These are phyloP conservation scores for Netelia melanura DNA, from an alignment of 2,888 invertebrate genomes.

Conservation along the genomic window DNA sequence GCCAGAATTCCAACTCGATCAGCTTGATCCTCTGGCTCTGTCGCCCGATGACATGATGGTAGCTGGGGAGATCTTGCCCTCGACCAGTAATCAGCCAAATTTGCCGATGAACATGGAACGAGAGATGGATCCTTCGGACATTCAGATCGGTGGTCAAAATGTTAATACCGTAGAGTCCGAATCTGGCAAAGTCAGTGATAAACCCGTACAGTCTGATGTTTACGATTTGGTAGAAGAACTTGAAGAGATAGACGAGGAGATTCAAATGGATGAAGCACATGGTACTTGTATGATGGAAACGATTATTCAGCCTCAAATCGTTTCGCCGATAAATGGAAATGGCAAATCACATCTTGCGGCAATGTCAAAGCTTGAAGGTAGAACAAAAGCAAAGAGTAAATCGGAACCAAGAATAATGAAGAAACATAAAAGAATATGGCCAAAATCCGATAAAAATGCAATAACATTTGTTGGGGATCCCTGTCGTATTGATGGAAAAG, in stretches of 20 bases:
- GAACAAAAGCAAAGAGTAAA: conserved; percentile 37
- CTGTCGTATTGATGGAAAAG: conserved; percentile 70
- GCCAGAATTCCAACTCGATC: conserved; percentile 80
- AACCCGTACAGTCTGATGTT: conserved; percentile 62
- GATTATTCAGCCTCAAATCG: conserved; percentile 72
- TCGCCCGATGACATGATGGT: conserved; percentile 81
- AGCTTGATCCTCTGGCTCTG: conserved; percentile 78
- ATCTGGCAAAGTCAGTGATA: conserved; percentile 50
- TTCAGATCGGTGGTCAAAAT: not conserved
- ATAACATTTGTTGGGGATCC: conserved; percentile 57
- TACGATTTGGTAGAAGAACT: conserved; percentile 57
- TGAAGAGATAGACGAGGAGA: conserved; percentile 22
- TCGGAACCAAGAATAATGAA: conserved; percentile 66
- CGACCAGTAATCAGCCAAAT: conserved; percentile 72
- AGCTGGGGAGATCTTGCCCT: conserved; percentile 79
- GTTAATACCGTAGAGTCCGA: conserved; percentile 8
- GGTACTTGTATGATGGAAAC: conserved; percentile 34
- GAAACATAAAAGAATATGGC: conserved; percentile 63
- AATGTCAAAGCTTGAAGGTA: not conserved
- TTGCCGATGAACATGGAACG: conserved; percentile 20
- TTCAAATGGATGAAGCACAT: conserved; percentile 59
- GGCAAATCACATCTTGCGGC: not conserved
- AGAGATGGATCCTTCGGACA: conserved; percentile 23
- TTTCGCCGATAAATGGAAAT: not conserved
- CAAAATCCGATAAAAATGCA: conserved; percentile 63